phyloP scores from a whole-genome alignment of 2,797 vertebrate genomes.

The Kryptopterus vitreolus region DNA sequence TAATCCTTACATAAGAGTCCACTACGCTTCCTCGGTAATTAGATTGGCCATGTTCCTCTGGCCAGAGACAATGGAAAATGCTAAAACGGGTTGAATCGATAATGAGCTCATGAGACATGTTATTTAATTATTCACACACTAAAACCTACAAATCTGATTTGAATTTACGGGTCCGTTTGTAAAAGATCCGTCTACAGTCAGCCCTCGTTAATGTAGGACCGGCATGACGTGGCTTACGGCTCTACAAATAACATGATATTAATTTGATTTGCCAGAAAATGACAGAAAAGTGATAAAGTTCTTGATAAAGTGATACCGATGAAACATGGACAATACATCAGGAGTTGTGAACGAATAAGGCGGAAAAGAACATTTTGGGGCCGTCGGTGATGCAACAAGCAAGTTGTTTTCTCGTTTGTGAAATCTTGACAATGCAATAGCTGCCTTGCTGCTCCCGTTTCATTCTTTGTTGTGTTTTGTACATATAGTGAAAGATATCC shows the following conservation, averaged over 20 bases:
- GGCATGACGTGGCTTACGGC: conserved; percentile 21
- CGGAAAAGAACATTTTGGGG: neutral
- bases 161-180: conserved; percentile 25
- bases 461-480: neutral
- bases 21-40: conserved; percentile 59
- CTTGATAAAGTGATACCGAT: neutral
- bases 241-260: neutral
- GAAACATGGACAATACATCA: neutral
- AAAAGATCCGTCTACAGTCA: conserved; percentile 39
- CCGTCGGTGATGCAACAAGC: neutral
- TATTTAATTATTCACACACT: conserved; percentile 52
- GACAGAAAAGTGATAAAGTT: neutral
- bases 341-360: neutral
- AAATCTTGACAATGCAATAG: neutral
- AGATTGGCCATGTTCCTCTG: conserved; percentile 47
- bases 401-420: neutral
- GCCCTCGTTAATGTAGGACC: conserved; percentile 25
- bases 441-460: neutral
- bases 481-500: neutral
- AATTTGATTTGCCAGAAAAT: neutral
- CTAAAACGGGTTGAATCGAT: conserved; percentile 50
- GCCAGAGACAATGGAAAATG: conserved; percentile 47
- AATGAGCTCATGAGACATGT: conserved; percentile 49
- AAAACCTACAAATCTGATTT: conserved; percentile 51
- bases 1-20: conserved; percentile 58